phyloP scores from a whole-genome alignment of 2,113 vertebrate genomes.

The Amphiprion ocellaris region DNA sequence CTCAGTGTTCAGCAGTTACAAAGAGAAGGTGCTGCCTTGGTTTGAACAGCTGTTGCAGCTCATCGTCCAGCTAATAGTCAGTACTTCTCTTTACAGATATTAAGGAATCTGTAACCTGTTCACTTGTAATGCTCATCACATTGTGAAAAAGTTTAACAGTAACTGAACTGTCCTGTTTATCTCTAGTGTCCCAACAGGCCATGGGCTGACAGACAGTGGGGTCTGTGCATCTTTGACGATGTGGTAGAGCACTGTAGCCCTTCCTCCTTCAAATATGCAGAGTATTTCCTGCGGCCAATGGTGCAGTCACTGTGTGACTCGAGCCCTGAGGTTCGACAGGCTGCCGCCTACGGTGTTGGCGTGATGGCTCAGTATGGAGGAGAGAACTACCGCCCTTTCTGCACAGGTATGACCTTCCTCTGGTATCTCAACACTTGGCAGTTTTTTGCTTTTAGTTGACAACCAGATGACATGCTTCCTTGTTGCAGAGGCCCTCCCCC shows the following conservation, averaged over 20 bases:
- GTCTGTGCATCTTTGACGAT: constrained; percentile 98
- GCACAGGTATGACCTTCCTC: constrained; percentile 87
- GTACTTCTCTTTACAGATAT: constrained; percentile 65
- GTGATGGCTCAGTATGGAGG: constrained; percentile 98
- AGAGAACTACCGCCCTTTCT: constrained; percentile 95
- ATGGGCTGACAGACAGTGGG: constrained; percentile 98
- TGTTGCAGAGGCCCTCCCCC: constrained; percentile 91
- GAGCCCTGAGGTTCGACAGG: constrained; percentile 96
- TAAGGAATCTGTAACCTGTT: not conserved
- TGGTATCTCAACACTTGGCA: too few species aligned
- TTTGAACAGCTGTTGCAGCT: constrained; percentile 97
- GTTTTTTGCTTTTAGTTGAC: not conserved
- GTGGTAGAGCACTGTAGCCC: constrained; percentile 98
- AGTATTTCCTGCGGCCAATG: constrained; percentile 95
- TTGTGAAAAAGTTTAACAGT: too few species aligned
- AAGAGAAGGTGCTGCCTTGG: constrained; percentile 96
- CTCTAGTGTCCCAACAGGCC: constrained; percentile 93
- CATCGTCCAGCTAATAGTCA: constrained; percentile 96
- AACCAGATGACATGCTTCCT: accelerated
- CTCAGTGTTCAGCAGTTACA: constrained; percentile 98
- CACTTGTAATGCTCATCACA: not conserved
- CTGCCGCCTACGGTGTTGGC: constrained; percentile 95
- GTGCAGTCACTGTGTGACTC: constrained; percentile 92
- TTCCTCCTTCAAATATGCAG: constrained; percentile 94
- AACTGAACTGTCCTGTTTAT: accelerated